Conservation (phyloP, 2,113 vertebrate genomes). For the Pogona vitticeps region DNA sequence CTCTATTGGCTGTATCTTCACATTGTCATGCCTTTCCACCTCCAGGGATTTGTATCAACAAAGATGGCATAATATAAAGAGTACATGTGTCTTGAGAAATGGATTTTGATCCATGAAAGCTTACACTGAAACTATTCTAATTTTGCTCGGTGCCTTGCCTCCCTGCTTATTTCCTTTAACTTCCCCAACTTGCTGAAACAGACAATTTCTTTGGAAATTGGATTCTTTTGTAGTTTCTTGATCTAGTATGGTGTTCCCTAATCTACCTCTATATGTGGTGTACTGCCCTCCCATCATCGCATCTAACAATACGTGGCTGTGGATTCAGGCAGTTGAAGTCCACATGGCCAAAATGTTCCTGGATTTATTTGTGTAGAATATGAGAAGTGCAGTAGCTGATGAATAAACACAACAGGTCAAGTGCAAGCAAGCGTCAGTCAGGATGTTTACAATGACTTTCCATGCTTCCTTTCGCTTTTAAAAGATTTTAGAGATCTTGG, state of each 20-base stretch:
- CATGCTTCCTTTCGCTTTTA: conserved; percentile 2
- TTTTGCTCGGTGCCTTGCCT: too few relatives aligned
- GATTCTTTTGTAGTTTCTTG: background rate
- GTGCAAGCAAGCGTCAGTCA: background rate
- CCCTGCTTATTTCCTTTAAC: too few relatives aligned
- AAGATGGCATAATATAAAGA: too few relatives aligned
- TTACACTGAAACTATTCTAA: too few relatives aligned
- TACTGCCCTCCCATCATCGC: background rate
- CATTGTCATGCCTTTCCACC: too few relatives aligned
- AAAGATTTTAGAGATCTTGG: background rate
- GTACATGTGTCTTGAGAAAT: too few relatives aligned
- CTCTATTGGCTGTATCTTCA: too few relatives aligned
- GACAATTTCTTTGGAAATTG: background rate
- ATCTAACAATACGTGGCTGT: background rate
- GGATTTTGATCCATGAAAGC: too few relatives aligned
- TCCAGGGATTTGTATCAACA: too few relatives aligned
- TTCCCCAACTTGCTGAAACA: too few relatives aligned
- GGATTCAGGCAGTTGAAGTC: background rate
- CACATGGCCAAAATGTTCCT: background rate
- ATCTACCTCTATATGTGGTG: background rate
- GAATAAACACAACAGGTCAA: background rate
- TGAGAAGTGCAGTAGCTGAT: background rate
- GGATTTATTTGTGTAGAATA: background rate
- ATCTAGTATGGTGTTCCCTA: background rate
- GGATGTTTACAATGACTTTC: background rate